Conservation (phyloP, 2,113 vertebrate genomes). For the Sclerurus mexicanus region DNA sequence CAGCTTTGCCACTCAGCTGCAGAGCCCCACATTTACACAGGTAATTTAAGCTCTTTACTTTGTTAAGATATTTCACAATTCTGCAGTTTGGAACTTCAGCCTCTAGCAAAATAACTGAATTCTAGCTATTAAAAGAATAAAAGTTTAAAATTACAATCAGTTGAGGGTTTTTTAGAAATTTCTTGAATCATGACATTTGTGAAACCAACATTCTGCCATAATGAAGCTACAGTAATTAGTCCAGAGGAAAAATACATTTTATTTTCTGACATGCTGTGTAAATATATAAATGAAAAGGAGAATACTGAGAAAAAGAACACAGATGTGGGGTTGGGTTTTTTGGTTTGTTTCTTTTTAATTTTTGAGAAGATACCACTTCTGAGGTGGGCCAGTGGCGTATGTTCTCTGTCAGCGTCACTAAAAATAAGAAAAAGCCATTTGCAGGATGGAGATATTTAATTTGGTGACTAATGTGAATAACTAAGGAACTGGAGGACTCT, state of each 20-base stretch:
- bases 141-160: background rate
- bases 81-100: background rate
- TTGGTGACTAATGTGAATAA: background rate
- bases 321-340: rapidly evolving
- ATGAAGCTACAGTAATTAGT: background rate
- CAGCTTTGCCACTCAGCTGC: slow-evolving; percentile 81
- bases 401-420: background rate
- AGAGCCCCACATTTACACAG: slow-evolving; percentile 86
- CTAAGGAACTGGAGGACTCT: background rate
- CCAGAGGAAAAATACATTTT: background rate
- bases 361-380: background rate
- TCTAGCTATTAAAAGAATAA: background rate
- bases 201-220: background rate
- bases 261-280: background rate
- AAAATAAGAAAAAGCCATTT: background rate
- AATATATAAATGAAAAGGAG: background rate
- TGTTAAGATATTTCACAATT: background rate
- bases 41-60: slow-evolving; percentile 58
- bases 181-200: background rate
- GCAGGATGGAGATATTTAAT: background rate
- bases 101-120: background rate
- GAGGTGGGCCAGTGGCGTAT: background rate
- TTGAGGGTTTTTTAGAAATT: background rate
- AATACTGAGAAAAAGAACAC: background rate
- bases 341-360: background rate